Conservation (phyloP, 2,888 invertebrate species). For the Cremastinae sp. region DNA sequence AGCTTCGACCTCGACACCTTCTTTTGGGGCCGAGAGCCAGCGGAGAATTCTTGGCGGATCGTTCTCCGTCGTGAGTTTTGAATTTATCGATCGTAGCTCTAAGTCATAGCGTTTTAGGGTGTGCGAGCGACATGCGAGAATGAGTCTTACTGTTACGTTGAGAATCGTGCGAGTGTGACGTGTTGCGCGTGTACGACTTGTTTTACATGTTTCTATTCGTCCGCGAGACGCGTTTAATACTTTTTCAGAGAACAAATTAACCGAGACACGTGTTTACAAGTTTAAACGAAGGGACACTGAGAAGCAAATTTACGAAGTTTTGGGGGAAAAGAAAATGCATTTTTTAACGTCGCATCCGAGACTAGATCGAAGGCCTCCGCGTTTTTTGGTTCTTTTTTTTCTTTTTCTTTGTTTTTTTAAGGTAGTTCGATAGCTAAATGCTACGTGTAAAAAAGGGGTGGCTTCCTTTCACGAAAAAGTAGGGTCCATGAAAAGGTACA, state of each 20-base stretch:
- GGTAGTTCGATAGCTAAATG: too few relatives aligned
- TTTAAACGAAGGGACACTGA: not conserved
- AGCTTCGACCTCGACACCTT: too few relatives aligned
- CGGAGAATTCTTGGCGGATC: not conserved
- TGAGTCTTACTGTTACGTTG: not conserved
- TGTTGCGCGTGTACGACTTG: constrained; percentile 63
- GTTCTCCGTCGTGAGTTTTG: constrained; percentile 42
- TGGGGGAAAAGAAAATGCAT: not conserved
- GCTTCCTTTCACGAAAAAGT: too few relatives aligned
- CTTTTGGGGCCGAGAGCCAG: not conserved
- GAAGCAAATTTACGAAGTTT: not conserved
- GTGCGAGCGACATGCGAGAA: constrained; percentile 40
- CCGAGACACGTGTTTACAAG: not conserved
- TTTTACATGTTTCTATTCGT: constrained; percentile 71
- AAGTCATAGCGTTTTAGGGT: constrained; percentile 59
- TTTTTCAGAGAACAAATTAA: constrained; percentile 68
- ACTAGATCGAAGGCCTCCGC: constrained; percentile 14
- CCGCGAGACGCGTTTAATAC: constrained; percentile 74
- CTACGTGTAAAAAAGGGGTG: too few relatives aligned
- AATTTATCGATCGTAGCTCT: constrained; percentile 65
- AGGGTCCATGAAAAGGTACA: too few relatives aligned
- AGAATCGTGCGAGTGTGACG: constrained; percentile 34
- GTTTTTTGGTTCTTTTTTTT: too few relatives aligned
- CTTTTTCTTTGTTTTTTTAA: too few relatives aligned
- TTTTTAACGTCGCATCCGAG: constrained; percentile 13